phyloP scores from a whole-genome alignment of 1,140 invertebrate genomes.

The Lepidostoma basale region DNA sequence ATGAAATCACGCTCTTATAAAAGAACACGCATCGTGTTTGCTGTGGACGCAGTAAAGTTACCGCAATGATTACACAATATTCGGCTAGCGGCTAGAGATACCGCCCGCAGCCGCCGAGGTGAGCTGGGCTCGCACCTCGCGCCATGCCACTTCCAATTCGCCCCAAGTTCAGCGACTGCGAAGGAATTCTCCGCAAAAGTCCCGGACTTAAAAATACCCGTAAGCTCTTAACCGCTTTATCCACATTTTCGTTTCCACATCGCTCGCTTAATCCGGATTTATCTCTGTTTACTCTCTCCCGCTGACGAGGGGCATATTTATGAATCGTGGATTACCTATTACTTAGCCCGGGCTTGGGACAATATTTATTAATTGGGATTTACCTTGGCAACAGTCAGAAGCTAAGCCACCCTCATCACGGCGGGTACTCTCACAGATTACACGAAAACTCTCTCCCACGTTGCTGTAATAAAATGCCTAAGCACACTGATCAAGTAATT shows the following conservation, averaged over 20 bases:
- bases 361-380: constrained; percentile 42
- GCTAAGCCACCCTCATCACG: too few species aligned
- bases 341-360: constrained; percentile 28
- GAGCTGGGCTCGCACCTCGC: neutral
- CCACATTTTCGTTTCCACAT: constrained; percentile 41
- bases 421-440: too few species aligned
- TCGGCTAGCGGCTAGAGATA: neutral
- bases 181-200: constrained; percentile 11
- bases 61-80: constrained; percentile 20
- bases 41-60: neutral
- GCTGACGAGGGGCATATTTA: constrained; percentile 39
- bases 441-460: too few species aligned
- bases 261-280: constrained; percentile 37
- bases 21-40: neutral
- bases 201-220: constrained; percentile 34
- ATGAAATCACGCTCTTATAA: neutral
- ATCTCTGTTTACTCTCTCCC: constrained; percentile 34
- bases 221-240: constrained; percentile 35
- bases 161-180: constrained; percentile 32
- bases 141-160: neutral
- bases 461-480: too few species aligned
- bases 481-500: too few species aligned
- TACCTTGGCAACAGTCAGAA: constrained; percentile 26
- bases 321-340: constrained; percentile 32
- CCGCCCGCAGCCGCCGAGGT: neutral